These are phyloP conservation scores for Salminus brasiliensis DNA, from an alignment of 2,113 vertebrate species.

Conservation along the genomic window DNA sequence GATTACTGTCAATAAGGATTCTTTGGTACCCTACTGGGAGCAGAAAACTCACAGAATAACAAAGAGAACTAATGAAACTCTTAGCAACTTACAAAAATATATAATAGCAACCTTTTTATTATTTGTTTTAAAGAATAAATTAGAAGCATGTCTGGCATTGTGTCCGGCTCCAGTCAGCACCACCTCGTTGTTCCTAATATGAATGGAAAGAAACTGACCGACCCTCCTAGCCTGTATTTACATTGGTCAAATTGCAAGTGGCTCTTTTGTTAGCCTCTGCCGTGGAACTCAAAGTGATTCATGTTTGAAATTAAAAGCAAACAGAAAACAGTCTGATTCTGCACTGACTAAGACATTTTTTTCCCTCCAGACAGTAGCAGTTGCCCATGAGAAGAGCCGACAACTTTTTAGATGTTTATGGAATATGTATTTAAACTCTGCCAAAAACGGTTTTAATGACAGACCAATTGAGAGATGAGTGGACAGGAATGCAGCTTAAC, in stretches of 20 bases:
- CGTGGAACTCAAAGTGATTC: conserved; percentile 54
- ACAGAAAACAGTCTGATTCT: conserved; percentile 44
- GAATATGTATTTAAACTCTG: conserved; percentile 25
- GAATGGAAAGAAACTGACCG: not conserved
- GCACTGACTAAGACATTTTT: not conserved
- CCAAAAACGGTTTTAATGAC: conserved; percentile 46
- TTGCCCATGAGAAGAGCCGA: conserved; percentile 43
- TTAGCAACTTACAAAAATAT: not conserved
- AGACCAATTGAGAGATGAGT: conserved; percentile 27
- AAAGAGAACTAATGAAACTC: not conserved
- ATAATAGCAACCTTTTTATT: not conserved
- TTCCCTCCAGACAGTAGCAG: conserved; percentile 21
- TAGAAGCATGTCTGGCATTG: not conserved
- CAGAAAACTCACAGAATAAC: not conserved
- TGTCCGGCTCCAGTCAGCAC: not conserved
- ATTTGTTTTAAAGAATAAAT: not conserved
- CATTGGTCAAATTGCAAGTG: conserved; percentile 31
- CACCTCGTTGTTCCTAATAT: not conserved
- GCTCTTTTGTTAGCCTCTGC: conserved; percentile 48
- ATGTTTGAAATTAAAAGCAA: conserved; percentile 52
- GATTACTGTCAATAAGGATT: not conserved
- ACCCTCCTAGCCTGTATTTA: not conserved
- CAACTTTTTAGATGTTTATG: conserved; percentile 7
- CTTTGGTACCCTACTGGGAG: not conserved
- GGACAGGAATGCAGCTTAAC: conserved; percentile 10